These are phyloP conservation scores for Trachemys scripta DNA, from an alignment of 2,113 vertebrate genomes.

Conservation along the genomic window DNA sequence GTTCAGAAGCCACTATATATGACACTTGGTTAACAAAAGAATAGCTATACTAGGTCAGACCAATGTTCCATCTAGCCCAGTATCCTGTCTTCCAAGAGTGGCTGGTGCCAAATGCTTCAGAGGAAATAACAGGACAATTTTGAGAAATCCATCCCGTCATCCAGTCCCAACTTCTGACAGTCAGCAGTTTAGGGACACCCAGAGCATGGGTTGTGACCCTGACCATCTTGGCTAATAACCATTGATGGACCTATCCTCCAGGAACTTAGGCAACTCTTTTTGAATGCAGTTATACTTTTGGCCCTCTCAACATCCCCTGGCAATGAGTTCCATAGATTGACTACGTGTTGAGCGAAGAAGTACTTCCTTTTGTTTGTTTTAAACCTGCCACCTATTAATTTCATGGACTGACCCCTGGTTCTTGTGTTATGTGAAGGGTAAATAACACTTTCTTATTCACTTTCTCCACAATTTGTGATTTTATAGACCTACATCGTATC, in stretches of 20 bases:
- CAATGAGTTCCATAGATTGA: too few relatives aligned
- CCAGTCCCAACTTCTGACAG: neutral
- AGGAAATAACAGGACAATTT: neutral
- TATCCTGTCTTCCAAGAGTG: neutral
- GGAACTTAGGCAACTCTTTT: neutral
- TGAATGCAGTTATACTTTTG: neutral
- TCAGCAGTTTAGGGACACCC: neutral
- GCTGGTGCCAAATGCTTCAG: neutral
- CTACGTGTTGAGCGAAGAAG: too few relatives aligned
- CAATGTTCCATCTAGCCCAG: neutral
- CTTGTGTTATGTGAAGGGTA: neutral
- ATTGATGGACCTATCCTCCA: neutral
- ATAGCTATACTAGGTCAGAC: neutral
- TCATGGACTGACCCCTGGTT: neutral
- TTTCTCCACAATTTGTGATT: neutral
- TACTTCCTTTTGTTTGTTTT: too few relatives aligned
- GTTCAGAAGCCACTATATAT: slow-evolving; percentile 11
- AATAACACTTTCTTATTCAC: neutral
- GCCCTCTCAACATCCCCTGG: neutral
- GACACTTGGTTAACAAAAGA: neutral
- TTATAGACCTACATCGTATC: neutral
- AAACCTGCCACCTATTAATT: neutral
- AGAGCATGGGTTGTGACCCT: neutral
- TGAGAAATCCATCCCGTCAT: neutral
- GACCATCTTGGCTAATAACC: neutral